A percentile compares a stretch with the other conserved stretches of the same genome.
Evolutionary conservation across 2,113 vertebrate species (phyloP).

Genomic region (Calonectris borealis): DNA sequence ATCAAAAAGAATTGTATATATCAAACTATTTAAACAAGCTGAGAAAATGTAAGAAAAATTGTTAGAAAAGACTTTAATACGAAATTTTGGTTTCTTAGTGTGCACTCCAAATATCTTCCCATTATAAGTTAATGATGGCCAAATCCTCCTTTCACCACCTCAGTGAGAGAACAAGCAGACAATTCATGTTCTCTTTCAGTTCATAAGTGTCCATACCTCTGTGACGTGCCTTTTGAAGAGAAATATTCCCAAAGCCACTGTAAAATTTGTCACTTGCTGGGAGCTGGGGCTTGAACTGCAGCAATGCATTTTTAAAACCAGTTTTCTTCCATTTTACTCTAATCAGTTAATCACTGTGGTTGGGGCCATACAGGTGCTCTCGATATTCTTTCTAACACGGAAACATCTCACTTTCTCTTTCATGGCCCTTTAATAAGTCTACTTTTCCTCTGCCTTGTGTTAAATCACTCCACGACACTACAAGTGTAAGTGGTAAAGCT

Average conservation of each 20-base stretch:
- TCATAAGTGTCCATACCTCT: rapidly evolving
- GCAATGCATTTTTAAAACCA: neutral
- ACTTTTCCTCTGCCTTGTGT: neutral
- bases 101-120: neutral
- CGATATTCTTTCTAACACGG: neutral
- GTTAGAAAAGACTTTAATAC: neutral
- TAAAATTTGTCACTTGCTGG: neutral
- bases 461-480: neutral
- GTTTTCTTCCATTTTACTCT: neutral
- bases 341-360: neutral
- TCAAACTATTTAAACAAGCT: neutral
- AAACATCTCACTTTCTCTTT: neutral
- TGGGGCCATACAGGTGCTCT: neutral
- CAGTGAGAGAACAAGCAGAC: neutral
- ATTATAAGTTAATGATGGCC: neutral
- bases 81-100: neutral
- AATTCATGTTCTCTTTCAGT: neutral
- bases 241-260: neutral
- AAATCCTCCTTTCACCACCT: neutral
- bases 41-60: neutral
- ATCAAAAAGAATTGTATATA: neutral
- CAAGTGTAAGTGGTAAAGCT: neutral
- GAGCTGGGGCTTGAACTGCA: neutral
- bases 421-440: neutral
- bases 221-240: neutral